Evolutionary conservation across 2,113 vertebrate genomes (phyloP), one percentile per base, ranked within the genome.

Genomic region (Trematocara unimaculatum): DNA sequence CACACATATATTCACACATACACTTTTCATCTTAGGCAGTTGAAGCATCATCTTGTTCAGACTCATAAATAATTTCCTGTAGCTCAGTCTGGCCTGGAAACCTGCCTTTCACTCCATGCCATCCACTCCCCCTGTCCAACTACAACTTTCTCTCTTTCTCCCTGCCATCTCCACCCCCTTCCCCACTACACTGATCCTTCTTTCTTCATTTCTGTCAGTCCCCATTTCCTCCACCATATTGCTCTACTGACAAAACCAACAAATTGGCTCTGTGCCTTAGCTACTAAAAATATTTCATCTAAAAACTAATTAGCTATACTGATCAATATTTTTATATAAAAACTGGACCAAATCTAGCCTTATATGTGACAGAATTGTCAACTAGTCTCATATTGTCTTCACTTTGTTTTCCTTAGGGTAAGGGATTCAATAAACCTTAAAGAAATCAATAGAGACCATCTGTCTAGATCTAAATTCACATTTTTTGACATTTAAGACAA

Each of bases 1-100:
- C 85, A 80, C 79, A 82, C 80, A 81, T 67, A 88, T 54, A 56
- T 33, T 84, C 83, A 88, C 87, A 90, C 62, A 84, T 72, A 87
- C 6, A 87, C 86, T 90, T 93, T 94, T 92, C 90, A 95, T 95
- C 93, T 93, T 89, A 85, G 92, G 90, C 91, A 93, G 89, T 91
- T 93, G 93, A 90, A 91, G 89, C 91, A 93, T 93, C 91, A 94
- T 95, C 94, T 93, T 94, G 90, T 95, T 95, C 91, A 91, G 87
- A 87, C 94, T 96, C 94, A 95, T 94, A 94, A 96, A 96, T 94
- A 94, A 96, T 95, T 96, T 95, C 94, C 95, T 95, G 89, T 91
- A 94, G 91, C 94, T 94, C 90, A 92, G 90, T 93, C 93, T 96
- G 95, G 94, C 93, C 94, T 94, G 94, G 93, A 96, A 96, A 95